phyloP scores from a whole-genome alignment of 2,797 vertebrate species.

The Sorex maritimensis region DNA sequence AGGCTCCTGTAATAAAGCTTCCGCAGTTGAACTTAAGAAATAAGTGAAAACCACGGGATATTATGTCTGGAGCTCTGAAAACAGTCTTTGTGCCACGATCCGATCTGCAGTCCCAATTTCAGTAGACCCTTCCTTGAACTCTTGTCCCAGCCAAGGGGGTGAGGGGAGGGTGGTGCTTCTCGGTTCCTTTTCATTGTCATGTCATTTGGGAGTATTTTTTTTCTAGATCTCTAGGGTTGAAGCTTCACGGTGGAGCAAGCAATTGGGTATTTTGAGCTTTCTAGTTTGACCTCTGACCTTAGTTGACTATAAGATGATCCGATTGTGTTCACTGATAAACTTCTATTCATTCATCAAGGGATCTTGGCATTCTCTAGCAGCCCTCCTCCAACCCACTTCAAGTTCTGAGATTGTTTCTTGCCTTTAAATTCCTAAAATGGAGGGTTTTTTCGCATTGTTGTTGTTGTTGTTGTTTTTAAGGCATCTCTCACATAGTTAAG shows the following conservation, averaged over 20 bases:
- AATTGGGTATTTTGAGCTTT: neutral
- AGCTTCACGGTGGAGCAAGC: neutral
- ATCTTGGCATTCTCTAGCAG: neutral
- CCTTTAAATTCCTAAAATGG: neutral
- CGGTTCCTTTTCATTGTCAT: neutral
- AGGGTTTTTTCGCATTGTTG: neutral
- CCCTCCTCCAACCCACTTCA: neutral
- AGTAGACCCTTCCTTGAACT: neutral
- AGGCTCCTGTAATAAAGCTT: neutral
- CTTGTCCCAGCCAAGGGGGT: neutral
- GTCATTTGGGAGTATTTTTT: neutral
- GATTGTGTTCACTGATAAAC: neutral
- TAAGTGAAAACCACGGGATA: neutral
- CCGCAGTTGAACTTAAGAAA: constrained; percentile 20
- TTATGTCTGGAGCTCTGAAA: neutral
- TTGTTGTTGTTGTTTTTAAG: neutral
- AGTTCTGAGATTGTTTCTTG: constrained; percentile 9
- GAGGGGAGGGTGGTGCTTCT: neutral
- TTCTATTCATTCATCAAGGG: neutral
- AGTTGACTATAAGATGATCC: neutral
- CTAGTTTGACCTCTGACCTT: constrained; percentile 4
- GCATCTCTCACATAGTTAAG: constrained; percentile 1
- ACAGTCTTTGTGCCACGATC: neutral
- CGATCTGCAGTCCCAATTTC: neutral
- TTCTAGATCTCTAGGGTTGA: neutral